A percentile compares a stretch with the other conserved stretches of the same genome.
Evolutionary conservation across 1,140 invertebrate species (phyloP).

Genomic region (Tetragonula clypearis): DNA sequence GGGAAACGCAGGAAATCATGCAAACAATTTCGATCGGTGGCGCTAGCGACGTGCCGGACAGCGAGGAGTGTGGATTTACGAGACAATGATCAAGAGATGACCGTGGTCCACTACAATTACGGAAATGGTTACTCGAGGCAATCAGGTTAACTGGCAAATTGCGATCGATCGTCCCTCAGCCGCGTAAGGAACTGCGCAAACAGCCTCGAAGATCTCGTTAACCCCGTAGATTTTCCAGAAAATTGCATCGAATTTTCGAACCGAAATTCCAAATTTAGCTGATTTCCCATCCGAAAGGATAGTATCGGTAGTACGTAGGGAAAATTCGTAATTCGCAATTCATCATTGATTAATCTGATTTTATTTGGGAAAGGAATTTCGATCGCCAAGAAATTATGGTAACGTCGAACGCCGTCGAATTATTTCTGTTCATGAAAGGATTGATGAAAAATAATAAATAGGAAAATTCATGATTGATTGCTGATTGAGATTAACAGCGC

Average conservation of each 20-base stretch:
- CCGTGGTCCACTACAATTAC: slow-evolving; percentile 55
- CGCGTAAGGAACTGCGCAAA: slow-evolving; percentile 41
- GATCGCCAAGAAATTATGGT: too few relatives aligned
- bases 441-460: too few relatives aligned
- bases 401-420: too few relatives aligned
- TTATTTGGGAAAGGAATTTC: too few relatives aligned
- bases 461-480: too few relatives aligned
- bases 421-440: too few relatives aligned
- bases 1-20: not conserved
- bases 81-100: slow-evolving; percentile 62
- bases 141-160: slow-evolving; percentile 55
- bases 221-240: not conserved
- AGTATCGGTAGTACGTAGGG: too few relatives aligned
- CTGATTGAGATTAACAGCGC: too few relatives aligned
- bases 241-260: not conserved
- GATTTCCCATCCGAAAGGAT: not conserved
- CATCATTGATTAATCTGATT: too few relatives aligned
- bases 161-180: slow-evolving; percentile 49
- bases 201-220: not conserved
- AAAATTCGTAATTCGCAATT: not conserved
- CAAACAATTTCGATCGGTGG: slow-evolving; percentile 11
- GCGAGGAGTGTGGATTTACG: slow-evolving; percentile 58
- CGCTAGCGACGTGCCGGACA: slow-evolving; percentile 55
- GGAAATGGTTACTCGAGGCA: slow-evolving; percentile 56
- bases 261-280: not conserved